Base-by-base conservation (phyloP, 2,113 vertebrate species). In the Cryptotis parvus region DNA sequence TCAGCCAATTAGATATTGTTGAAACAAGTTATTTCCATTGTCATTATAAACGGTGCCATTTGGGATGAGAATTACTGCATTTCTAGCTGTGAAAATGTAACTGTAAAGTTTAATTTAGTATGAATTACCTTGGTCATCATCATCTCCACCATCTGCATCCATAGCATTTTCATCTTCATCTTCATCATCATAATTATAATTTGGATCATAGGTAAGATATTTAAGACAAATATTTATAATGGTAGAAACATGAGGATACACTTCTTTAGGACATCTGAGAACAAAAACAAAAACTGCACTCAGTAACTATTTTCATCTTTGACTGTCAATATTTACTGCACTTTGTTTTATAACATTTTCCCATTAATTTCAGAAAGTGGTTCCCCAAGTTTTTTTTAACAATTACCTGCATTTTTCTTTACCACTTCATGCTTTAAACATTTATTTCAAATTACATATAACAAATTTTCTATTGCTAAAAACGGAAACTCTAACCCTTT, bases 131-230 rank as follows among this genome's bases (percentile, higher is more conserved):
- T 99, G 99, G 97, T 99, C 99, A 94, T 99, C 99, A 95, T 99
- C 99, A 81, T 99, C 99, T 69, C 98, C 98, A 75, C 99, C 99
- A 94, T 99, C 99, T 6, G 99, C 99, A 95, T 99, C 99, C 99
- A 99, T 99, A 65, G 99, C 99, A 94, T 99, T 99, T 97, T 99
- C 99, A 92, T 99, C 99, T 97, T 99, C 99, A 85, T 99, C 99
- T 96, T 99, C 99, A 73, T 99, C 99, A 91, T 99, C 99, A 43
- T 99, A 99, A 98, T 99, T 99, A 94, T 99, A 99, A 98, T 99
- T 99, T 73, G 99, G 99, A 98, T 99, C 99, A 88, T 99, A 99
- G 45, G 99, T 99, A 98, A 99, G 98, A 97, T 99, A 99, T 89
- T 99, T 99, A 89, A 99, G 98, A 97, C 99, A 99, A 97, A 99